A percentile compares a stretch with the other conserved stretches of the same genome.
phyloP scores from a whole-genome alignment of 2,888 invertebrate species.

The Anoplius nigerrimus region DNA sequence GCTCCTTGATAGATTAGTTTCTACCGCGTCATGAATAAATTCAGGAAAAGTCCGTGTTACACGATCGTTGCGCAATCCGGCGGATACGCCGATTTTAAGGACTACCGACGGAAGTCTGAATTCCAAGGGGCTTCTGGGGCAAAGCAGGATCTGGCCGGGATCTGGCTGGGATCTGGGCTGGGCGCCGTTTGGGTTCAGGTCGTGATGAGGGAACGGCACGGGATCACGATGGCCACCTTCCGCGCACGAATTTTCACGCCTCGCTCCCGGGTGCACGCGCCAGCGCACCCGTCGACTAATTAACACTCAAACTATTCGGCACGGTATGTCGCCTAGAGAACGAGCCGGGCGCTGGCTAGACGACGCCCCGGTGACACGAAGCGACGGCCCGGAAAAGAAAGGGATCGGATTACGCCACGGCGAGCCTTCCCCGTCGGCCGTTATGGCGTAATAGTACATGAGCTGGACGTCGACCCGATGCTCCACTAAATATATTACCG shows the following conservation, averaged over 20 bases:
- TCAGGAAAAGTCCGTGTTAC: too few relatives aligned
- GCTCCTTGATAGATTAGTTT: too few relatives aligned
- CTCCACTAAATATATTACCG: not conserved
- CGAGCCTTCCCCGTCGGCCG: constrained; percentile 29
- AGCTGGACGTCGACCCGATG: constrained; percentile 19
- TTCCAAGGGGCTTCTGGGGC: too few relatives aligned
- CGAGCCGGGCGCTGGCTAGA: not conserved
- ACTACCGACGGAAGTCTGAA: too few relatives aligned
- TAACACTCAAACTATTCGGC: constrained; percentile 61
- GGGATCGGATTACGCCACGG: constrained; percentile 54
- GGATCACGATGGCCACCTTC: constrained; percentile 26
- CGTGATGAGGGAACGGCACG: constrained; percentile 23
- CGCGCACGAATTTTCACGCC: constrained; percentile 41
- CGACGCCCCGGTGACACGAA: constrained; percentile 33
- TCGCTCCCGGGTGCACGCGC: constrained; percentile 19
- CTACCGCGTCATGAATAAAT: too few relatives aligned
- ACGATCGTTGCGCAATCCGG: too few relatives aligned
- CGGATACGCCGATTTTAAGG: too few relatives aligned
- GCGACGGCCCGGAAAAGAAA: constrained; percentile 56
- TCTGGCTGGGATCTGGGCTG: not conserved
- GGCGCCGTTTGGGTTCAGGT: not conserved
- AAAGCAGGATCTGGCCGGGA: not conserved
- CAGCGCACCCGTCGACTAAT: constrained; percentile 47
- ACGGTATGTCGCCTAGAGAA: constrained; percentile 39
- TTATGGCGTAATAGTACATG: constrained; percentile 45